Percentiles rank a stretch among this genome's conserved stretches.
These are phyloP conservation scores for Erpetoichthys calabaricus DNA, from an alignment of 2,797 vertebrate species.

Conservation along the genomic window DNA sequence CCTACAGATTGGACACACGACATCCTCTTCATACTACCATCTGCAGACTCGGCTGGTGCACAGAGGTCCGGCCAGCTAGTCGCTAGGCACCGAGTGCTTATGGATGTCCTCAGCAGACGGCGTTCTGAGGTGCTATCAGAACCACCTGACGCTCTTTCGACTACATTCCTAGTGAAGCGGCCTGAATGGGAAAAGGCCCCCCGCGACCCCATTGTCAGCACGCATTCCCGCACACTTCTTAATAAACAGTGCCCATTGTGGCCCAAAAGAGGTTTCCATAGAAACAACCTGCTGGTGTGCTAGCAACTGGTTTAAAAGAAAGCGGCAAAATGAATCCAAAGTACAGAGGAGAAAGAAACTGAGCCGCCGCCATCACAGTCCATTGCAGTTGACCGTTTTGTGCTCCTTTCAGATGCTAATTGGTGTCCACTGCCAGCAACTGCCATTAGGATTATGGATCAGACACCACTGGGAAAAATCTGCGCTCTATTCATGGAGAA, in stretches of 20 bases:
- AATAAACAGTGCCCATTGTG: neutral
- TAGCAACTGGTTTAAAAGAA: neutral
- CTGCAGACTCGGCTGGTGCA: slow-evolving; percentile 11
- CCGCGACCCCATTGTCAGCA: neutral
- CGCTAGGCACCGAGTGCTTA: rapidly evolving
- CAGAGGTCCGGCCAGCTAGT: neutral
- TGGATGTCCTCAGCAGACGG: neutral
- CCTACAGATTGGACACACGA: too few species aligned
- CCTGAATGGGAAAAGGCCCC: slow-evolving; percentile 5
- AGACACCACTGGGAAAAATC: too few species aligned
- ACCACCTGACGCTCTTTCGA: too few species aligned
- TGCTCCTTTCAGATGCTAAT: slow-evolving; percentile 2
- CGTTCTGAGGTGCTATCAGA: too few species aligned
- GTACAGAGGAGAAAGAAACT: neutral
- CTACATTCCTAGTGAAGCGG: too few species aligned
- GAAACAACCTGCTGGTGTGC: neutral
- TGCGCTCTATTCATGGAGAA: too few species aligned
- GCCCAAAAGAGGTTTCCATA: neutral
- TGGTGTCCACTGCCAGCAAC: neutral
- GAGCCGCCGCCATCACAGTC: neutral
- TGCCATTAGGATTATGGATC: too few species aligned
- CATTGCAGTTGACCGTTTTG: neutral
- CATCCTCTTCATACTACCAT: too few species aligned
- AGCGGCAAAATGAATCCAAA: neutral
- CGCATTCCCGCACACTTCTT: neutral